Base-by-base conservation (phyloP, 2,113 vertebrate species). In the Nipponia nippon region DNA sequence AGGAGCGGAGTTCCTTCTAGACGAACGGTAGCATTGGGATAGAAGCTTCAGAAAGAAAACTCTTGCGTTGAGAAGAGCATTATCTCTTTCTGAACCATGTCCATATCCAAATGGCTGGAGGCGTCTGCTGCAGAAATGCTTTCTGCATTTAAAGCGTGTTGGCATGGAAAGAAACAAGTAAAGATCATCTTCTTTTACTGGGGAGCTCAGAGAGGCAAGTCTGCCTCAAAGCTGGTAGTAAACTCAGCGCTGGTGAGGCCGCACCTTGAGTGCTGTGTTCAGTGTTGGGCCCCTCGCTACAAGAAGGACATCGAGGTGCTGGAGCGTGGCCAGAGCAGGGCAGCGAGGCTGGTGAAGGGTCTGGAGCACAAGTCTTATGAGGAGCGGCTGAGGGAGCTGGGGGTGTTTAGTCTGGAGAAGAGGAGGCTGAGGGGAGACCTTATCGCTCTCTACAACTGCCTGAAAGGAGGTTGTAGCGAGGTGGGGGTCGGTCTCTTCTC, bases 1-100 rank as follows among this genome's bases (percentile, higher is more conserved):
- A 90, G 62, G 49, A 81, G 20, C 14, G 4, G 5, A 29, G 18
- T 40, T 89, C 66, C 34, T 82, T 81, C 34, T 2, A 3, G 44
- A 53, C 0, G 0, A 84, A 52, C 3, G 2, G 19, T 85, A 44
- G 34, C 10, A 0, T 7, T 78, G 67, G n/a, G 53, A 30, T 50
- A 53, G 89, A 77, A 69, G 8, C 49, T 52, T 87, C 25, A 6
- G 49, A 62, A 84, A 27, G 42, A 56, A 55, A 67, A 26, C 8
- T 29, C 52, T 17, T 40, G 22, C 34, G 11, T 27, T 42, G 17
- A 86, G 63, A 61, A 73, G n/a, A 75, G 34, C 25, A 2, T 46
- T 50, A 9, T 40, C n/a, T 73, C 55, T 76, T 44, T 58, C 21
- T 70, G 67, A 55, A 16, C 46, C 8, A 1, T 34, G 6, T 59